A percentile compares a stretch with the other conserved stretches of the same genome.
These are phyloP conservation scores for Sebastes paucispinis DNA, from an alignment of 2,797 vertebrate species.

Conservation along the genomic window DNA sequence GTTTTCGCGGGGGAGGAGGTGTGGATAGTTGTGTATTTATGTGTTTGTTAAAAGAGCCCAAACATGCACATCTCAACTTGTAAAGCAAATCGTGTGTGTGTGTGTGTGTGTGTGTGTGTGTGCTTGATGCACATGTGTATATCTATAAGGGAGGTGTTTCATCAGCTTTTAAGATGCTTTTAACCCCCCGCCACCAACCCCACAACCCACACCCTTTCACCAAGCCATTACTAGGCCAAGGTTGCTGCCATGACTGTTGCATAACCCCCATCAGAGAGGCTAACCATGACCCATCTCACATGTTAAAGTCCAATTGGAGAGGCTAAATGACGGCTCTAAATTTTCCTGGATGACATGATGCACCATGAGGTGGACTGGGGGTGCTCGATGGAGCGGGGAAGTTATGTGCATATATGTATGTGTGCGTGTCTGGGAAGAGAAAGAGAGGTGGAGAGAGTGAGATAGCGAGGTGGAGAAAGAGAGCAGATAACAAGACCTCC, in stretches of 20 bases:
- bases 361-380: slow-evolving; percentile 30
- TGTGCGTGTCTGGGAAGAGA: neutral
- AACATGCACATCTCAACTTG: slow-evolving; percentile 10
- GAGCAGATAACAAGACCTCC: slow-evolving; percentile 19
- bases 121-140: slow-evolving; percentile 1
- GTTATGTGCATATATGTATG: slow-evolving; percentile 29
- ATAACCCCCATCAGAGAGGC: slow-evolving; percentile 69
- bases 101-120: neutral
- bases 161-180: slow-evolving; percentile 62
- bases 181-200: slow-evolving; percentile 34
- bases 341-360: slow-evolving; percentile 57
- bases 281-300: slow-evolving; percentile 66
- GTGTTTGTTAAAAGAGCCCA: slow-evolving; percentile 2
- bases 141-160: slow-evolving; percentile 32
- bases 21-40: slow-evolving; percentile 16
- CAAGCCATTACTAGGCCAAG: slow-evolving; percentile 65
- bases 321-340: slow-evolving; percentile 67
- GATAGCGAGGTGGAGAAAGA: neutral
- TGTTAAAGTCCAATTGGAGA: slow-evolving; percentile 67
- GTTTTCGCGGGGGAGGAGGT: neutral
- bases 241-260: slow-evolving; percentile 75
- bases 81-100: neutral
- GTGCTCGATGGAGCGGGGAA: slow-evolving; percentile 17
- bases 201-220: slow-evolving; percentile 33
- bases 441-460: neutral